These are phyloP conservation scores for Paelopatides confundens DNA, from an alignment of 53 echinoderm and acorn worm species.

Conservation along the genomic window DNA sequence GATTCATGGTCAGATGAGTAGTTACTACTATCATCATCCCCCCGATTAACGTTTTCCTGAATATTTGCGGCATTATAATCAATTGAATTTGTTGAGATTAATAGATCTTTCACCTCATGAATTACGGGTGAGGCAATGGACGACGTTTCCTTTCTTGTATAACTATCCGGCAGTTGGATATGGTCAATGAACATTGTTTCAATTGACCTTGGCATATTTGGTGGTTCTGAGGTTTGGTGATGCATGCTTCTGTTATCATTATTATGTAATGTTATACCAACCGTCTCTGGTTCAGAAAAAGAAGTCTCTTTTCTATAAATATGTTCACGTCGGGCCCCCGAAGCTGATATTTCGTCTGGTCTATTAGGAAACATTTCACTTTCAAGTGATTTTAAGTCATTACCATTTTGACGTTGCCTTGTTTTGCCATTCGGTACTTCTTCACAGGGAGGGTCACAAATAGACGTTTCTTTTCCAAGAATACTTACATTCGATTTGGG, in stretches of 20 bases:
- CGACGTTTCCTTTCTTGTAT: background rate
- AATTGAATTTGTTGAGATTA: background rate
- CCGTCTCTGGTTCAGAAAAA: background rate
- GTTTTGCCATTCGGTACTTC: background rate
- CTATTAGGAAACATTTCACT: too few species aligned
- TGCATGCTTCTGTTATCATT: background rate
- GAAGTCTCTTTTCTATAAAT: slow-evolving; percentile 3
- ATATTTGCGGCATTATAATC: background rate
- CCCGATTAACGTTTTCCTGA: background rate
- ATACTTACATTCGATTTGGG: background rate
- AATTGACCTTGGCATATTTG: background rate
- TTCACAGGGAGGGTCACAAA: slow-evolving; percentile 3
- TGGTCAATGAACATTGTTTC: background rate
- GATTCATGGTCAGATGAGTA: background rate
- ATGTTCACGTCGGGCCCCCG: too few species aligned
- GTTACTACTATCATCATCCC: background rate
- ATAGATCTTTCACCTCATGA: background rate
- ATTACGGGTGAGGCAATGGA: background rate
- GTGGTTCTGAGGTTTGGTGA: background rate
- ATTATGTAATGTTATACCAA: background rate
- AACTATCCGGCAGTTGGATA: background rate
- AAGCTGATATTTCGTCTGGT: too few species aligned
- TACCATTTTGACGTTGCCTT: too few species aligned
- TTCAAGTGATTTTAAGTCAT: too few species aligned
- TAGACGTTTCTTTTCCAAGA: background rate